Evolutionary conservation across 2,113 vertebrate species (phyloP).

Genomic region (Typhlomys cinereus): DNA sequence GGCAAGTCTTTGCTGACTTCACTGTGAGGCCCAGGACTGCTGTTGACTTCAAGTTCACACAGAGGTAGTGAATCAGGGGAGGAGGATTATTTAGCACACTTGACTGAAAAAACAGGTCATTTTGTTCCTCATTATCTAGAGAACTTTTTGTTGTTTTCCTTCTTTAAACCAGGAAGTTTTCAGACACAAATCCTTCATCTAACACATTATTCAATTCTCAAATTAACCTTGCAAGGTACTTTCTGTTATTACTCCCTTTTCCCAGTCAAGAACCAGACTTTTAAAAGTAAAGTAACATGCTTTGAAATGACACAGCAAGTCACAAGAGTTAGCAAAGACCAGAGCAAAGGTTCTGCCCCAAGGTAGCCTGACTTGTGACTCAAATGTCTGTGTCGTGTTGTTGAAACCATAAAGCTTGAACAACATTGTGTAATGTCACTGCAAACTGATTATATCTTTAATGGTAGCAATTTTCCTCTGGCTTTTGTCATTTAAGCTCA

Average conservation of each 20-base stretch:
- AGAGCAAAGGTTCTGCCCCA: not conserved
- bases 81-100: not conserved
- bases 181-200: not conserved
- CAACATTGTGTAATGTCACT: not conserved
- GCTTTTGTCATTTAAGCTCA: not conserved
- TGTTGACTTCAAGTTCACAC: slow-evolving; percentile 31
- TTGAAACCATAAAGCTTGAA: not conserved
- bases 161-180: slow-evolving; percentile 37
- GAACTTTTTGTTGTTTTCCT: slow-evolving; percentile 39
- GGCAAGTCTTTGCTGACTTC: not conserved
- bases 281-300: slow-evolving; percentile 25
- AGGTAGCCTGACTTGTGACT: not conserved
- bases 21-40: not conserved
- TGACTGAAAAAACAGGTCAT: not conserved
- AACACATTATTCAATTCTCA: slow-evolving; percentile 9
- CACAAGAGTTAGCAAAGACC: not conserved
- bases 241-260: slow-evolving; percentile 28
- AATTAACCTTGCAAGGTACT: slow-evolving; percentile 1
- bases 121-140: slow-evolving; percentile 25
- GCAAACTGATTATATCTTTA: not conserved
- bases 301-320: not conserved
- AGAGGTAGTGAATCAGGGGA: not conserved
- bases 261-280: not conserved
- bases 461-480: not conserved
- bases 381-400: not conserved